Evolutionary conservation across 2,113 vertebrate species (phyloP), one percentile per base, ranked within the genome.

Genomic region (Hippocampus zosterae): DNA sequence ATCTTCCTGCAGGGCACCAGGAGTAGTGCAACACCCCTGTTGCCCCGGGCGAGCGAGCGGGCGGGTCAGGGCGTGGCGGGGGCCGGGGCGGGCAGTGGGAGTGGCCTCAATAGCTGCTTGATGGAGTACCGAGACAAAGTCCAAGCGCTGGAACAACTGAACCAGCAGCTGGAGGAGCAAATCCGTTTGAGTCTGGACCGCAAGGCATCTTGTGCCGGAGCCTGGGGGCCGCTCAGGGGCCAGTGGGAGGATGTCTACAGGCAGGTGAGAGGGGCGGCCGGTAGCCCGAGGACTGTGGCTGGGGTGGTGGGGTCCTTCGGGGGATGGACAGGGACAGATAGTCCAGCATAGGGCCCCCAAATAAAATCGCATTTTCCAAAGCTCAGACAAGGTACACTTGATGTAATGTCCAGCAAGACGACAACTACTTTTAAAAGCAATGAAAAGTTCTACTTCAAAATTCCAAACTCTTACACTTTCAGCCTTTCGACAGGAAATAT

Each of bases 51-150:
- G 10, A 71, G 92, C 46, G 94, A 92, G 7, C 89, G 88, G 71
- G 80, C 83, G 1, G 81, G 74, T 0, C 72, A 15, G 8, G 81
- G 91, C 0, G 57, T 79, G 0, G 86, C 89, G 0, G 52, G 80
- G 3, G 85, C 88, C 0, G 61, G 37, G 8, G 81, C 52, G 48
- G 48, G 90, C 0, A 48, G 80, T 0, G 86, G 88, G 0, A 91
- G 92, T 9, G 92, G 90, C 61, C 88, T 98, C 16, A 94, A 96
- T 11, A 74, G 84, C 69, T 94, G 94, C 81, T 86, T 98, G 84
- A 88, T 94, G 91, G 95, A 96, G 77, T 98, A 98, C 80, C 89
- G 94, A 0, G 95, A 96, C 83, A 97, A 97, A 80, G 95, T 97
- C 29, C 89, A 88, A 0, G 91, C 95, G 0, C 91, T 98, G 4